Conservation (phyloP, 2,113 vertebrate genomes). For the Dromiciops gliroides region DNA sequence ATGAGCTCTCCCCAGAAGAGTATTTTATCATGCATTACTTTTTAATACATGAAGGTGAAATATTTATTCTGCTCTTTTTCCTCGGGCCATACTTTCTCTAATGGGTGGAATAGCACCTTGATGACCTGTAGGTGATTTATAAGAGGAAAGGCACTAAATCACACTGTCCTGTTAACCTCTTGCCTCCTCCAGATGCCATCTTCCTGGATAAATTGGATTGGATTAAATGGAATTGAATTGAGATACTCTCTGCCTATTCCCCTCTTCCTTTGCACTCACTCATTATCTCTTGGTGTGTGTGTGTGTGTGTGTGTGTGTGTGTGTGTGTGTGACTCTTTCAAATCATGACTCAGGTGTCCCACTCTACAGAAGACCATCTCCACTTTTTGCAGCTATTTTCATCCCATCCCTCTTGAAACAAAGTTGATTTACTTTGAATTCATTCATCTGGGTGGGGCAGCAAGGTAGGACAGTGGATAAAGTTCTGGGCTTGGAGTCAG, state of each 20-base stretch:
- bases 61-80: conserved; percentile 66
- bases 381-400: no score
- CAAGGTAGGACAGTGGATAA: no score
- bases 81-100: conserved; percentile 5
- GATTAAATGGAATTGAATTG: not conserved
- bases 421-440: no score
- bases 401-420: no score
- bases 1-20: conserved; percentile 56
- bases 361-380: no score
- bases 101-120: not conserved
- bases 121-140: not conserved
- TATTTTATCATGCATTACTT: conserved; percentile 43
- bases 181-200: not conserved
- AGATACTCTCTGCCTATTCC: not conserved
- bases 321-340: no score
- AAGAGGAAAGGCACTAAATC: not conserved
- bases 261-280: not conserved
- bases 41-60: conserved; percentile 58
- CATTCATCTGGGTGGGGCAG: no score
- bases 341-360: no score
- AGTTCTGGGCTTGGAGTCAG: no score
- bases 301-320: no score
- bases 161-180: conserved; percentile 29
- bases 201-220: not conserved
- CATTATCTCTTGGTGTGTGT: not conserved